Evolutionary conservation across 2,888 invertebrate genomes (phyloP).

Genomic region (Patella ulyssiponensis): DNA sequence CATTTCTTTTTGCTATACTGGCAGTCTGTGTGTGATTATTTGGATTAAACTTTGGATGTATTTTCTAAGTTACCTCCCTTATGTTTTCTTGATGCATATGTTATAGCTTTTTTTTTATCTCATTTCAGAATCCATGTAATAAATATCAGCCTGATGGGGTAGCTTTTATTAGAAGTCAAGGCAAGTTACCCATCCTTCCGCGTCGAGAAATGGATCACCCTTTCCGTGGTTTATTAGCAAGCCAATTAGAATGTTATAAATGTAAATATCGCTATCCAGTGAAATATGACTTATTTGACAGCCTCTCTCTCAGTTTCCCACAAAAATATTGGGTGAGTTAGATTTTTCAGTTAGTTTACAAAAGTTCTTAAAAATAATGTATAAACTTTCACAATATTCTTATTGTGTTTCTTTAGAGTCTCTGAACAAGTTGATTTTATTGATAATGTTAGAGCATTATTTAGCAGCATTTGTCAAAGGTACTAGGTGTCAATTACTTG

Average conservation of each 20-base stretch:
- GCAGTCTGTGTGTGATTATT: too few species aligned
- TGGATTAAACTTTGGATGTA: too few species aligned
- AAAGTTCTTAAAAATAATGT: too few species aligned
- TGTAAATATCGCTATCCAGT: constrained; percentile 86
- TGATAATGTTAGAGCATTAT: too few species aligned
- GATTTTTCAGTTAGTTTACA: too few species aligned
- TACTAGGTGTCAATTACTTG: too few species aligned
- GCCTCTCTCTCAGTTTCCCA: constrained; percentile 81
- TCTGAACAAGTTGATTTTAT: too few species aligned
- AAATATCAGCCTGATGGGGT: constrained; percentile 48
- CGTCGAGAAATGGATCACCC: constrained; percentile 75
- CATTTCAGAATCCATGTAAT: constrained; percentile 44
- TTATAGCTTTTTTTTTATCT: background rate
- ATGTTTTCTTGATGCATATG: background rate
- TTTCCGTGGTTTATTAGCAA: constrained; percentile 83
- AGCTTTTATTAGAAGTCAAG: constrained; percentile 53
- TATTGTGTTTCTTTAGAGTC: too few species aligned
- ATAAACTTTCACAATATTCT: too few species aligned
- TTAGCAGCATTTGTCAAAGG: too few species aligned
- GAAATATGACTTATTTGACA: constrained; percentile 93
- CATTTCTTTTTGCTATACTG: too few species aligned
- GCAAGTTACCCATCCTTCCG: constrained; percentile 59
- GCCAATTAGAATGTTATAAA: constrained; percentile 82
- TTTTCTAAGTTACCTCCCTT: too few species aligned
- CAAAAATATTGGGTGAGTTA: constrained; percentile 56